These are phyloP conservation scores for Pseudeuparius sepicola DNA, from an alignment of 2,888 invertebrate genomes.

Conservation along the genomic window DNA sequence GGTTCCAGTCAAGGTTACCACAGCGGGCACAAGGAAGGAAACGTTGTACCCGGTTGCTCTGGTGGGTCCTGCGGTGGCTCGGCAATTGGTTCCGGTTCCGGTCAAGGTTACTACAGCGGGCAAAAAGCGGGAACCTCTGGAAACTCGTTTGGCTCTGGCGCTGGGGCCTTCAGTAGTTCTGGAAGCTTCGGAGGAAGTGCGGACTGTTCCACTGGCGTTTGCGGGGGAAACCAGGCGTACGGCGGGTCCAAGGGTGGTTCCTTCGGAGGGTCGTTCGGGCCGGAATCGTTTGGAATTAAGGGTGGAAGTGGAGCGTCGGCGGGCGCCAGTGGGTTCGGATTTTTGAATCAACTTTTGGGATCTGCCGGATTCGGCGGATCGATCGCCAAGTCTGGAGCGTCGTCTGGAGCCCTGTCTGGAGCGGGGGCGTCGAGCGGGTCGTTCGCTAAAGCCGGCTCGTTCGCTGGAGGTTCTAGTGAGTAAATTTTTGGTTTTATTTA, in stretches of 20 bases:
- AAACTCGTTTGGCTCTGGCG: no score
- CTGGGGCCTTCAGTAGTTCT: conserved; percentile 10
- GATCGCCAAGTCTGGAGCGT: conserved; percentile 7
- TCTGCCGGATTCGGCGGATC: conserved; percentile 16
- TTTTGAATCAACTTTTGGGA: conserved; percentile 13
- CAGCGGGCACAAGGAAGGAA: no score
- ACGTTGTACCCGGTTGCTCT: no score
- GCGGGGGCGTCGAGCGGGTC: no score
- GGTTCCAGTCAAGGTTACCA: conserved; percentile 4
- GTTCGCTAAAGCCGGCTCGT: conserved; percentile 18
- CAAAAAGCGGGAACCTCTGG: no score
- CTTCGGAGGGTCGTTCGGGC: conserved; percentile 3
- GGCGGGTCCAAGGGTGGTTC: conserved; percentile 9
- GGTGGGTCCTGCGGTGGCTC: no score
- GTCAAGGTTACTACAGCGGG: no score
- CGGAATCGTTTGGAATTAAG: no score
- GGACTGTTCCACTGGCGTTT: no score
- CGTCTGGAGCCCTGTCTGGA: conserved; percentile 8
- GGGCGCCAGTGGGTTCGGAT: conserved; percentile 14
- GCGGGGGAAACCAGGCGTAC: no score
- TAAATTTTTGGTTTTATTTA: neutral
- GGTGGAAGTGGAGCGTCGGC: no score
- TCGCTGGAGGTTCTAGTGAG: conserved; percentile 20
- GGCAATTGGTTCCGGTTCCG: conserved; percentile 15
- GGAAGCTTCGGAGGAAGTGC: conserved; percentile 11